Evolutionary conservation across 2,888 invertebrate species (phyloP).

Genomic region (Microplitis deprimator): DNA sequence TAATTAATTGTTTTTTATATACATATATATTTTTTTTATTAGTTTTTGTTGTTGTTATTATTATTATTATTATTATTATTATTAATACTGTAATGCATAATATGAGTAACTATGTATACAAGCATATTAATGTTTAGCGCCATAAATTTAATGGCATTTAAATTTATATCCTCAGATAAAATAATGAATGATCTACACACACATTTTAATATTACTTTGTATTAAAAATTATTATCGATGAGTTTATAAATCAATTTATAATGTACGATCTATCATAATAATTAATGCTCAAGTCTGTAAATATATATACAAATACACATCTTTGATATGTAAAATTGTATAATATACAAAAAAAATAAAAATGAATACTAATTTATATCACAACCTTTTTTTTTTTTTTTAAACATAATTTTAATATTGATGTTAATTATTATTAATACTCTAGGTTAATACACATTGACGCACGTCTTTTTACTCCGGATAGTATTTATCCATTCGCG

Average conservation of each 20-base stretch:
- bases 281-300: background rate
- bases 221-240: background rate
- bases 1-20: background rate
- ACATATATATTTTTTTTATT: background rate
- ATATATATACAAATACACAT: background rate
- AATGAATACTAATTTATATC: too few relatives aligned
- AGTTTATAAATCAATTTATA: background rate
- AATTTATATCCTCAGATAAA: background rate
- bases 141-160: background rate
- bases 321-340: background rate
- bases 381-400: background rate
- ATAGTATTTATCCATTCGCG: background rate
- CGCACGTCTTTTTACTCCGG: background rate
- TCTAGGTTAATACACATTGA: background rate
- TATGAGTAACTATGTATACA: background rate
- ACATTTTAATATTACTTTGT: background rate
- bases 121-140: background rate
- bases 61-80: background rate
- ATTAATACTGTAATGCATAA: background rate
- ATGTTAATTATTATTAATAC: background rate
- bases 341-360: background rate
- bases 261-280: background rate
- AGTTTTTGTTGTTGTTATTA: background rate
- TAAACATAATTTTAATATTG: background rate
- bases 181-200: background rate